phyloP scores from a whole-genome alignment of 2,888 invertebrate genomes.

The Patella pellucida region DNA sequence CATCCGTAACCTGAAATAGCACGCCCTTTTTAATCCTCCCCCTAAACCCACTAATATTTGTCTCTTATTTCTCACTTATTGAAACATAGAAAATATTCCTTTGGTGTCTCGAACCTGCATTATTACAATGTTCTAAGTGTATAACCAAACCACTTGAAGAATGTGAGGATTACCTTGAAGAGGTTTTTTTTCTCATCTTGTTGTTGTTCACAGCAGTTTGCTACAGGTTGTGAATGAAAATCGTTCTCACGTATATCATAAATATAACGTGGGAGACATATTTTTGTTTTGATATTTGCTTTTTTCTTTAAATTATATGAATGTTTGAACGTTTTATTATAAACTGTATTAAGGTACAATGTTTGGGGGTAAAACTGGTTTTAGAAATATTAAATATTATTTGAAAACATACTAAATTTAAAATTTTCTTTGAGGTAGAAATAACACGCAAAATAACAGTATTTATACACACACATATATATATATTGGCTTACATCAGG shows the following conservation, averaged over 20 bases:
- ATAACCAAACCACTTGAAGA: background rate
- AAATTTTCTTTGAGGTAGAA: too few relatives aligned
- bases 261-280: too few relatives aligned
- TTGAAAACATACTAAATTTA: too few relatives aligned
- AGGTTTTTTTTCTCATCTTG: conserved; percentile 2
- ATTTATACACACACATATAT: too few relatives aligned
- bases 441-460: too few relatives aligned
- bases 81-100: background rate
- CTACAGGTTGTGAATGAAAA: conserved; percentile 2
- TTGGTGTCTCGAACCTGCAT: background rate
- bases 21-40: conserved; percentile 5
- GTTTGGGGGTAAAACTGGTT: too few relatives aligned
- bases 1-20: conserved; percentile 1
- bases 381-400: too few relatives aligned
- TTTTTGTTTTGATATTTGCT: too few relatives aligned
- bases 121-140: conserved; percentile 1
- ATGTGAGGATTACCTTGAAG: background rate
- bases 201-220: background rate
- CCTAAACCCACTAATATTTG: conserved; percentile 8
- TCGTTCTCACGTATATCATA: background rate
- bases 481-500: too few relatives aligned
- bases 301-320: too few relatives aligned
- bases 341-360: too few relatives aligned
- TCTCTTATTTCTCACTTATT: conserved; percentile 3
- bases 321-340: too few relatives aligned